Evolutionary conservation across 2,113 vertebrate species (phyloP).

Genomic region (Pithys albifrons): DNA sequence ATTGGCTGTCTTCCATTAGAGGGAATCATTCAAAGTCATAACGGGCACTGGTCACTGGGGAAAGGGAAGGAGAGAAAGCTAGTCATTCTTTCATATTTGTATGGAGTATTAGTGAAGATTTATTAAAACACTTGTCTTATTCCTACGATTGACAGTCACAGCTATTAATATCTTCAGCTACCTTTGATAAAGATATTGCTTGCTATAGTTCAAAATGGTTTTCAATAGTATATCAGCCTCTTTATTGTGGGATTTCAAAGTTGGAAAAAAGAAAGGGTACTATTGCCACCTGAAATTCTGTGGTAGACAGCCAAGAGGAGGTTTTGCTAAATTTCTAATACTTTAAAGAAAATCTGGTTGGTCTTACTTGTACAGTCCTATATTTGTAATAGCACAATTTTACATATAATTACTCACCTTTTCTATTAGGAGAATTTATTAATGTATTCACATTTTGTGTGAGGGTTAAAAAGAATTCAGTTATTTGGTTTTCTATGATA

Average conservation of each 20-base stretch:
- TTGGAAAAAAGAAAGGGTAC: neutral
- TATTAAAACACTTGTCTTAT: conserved; percentile 72
- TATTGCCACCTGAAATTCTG: neutral
- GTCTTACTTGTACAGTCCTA: neutral
- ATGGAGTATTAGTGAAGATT: conserved; percentile 69
- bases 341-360: neutral
- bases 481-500: neutral
- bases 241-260: conserved; percentile 12
- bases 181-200: conserved; percentile 58
- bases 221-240: neutral
- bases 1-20: conserved; percentile 54
- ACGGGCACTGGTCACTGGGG: conserved; percentile 15
- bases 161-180: conserved; percentile 65
- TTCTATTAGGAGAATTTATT: conserved; percentile 58
- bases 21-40: conserved; percentile 63
- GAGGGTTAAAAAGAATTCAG: conserved; percentile 27
- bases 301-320: neutral
- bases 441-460: neutral
- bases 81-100: conserved; percentile 64
- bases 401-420: conserved; percentile 52
- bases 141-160: conserved; percentile 17
- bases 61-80: conserved; percentile 32
- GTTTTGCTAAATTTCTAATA: neutral
- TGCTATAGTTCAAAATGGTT: conserved; percentile 49
- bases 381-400: conserved; percentile 47